Conservation (phyloP, 2,113 vertebrate genomes). For the Coryphaenoides rupestris region DNA sequence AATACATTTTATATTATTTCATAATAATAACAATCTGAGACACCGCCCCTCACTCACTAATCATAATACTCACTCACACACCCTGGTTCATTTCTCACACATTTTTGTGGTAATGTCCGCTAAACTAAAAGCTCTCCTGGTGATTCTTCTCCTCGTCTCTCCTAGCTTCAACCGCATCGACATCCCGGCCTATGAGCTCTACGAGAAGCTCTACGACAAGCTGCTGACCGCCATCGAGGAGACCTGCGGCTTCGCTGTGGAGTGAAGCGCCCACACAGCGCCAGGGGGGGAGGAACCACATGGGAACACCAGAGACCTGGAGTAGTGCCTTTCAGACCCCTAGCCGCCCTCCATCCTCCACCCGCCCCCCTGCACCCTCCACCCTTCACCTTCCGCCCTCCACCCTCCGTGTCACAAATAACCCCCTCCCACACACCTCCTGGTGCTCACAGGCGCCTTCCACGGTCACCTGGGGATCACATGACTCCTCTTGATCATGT, state of each 20-base stretch:
- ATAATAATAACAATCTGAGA: too few relatives aligned
- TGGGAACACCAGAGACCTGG: conserved; percentile 3
- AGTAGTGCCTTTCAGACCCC: conserved; percentile 12
- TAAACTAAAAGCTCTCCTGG: too few relatives aligned
- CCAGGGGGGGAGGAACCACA: not conserved
- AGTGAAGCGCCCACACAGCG: conserved; percentile 68
- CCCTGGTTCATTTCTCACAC: too few relatives aligned
- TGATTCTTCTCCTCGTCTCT: not conserved
- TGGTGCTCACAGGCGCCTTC: conserved; percentile 5
- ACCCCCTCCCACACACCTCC: not conserved
- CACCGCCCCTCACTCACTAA: too few relatives aligned
- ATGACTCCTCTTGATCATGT: too few relatives aligned
- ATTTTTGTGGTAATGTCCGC: too few relatives aligned
- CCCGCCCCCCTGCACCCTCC: too few relatives aligned
- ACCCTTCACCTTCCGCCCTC: too few relatives aligned
- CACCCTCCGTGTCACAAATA: too few relatives aligned
- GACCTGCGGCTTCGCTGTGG: conserved; percentile 97
- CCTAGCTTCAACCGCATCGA: conserved; percentile 96
- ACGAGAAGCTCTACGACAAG: conserved; percentile 98
- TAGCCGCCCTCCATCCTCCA: conserved; percentile 9
- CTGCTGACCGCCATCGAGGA: conserved; percentile 99
- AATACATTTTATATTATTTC: too few relatives aligned
- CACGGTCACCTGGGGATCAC: conserved; percentile 13
- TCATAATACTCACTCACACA: too few relatives aligned
- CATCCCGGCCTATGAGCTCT: conserved; percentile 97